Base-by-base conservation (phyloP, 2,797 vertebrate genomes). In the Artibeus lituratus region DNA sequence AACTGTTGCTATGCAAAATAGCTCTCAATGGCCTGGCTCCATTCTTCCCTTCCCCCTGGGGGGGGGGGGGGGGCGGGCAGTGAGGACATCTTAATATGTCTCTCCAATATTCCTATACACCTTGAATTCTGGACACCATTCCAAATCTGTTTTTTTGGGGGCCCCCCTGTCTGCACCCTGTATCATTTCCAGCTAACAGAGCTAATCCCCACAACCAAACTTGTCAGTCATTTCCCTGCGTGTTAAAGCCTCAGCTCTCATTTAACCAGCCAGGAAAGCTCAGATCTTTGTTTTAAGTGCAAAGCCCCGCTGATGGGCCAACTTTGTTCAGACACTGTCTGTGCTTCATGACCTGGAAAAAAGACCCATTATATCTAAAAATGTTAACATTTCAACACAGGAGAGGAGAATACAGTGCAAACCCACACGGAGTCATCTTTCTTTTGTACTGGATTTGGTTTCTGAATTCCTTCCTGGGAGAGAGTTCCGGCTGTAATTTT, bases 141-240 rank as follows among this genome's bases (percentile, higher is more conserved):
- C n/a, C n/a, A n/a, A n/a, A n/a, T n/a, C n/a, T n/a, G n/a, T n/a
- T n/a, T n/a, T n/a, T n/a, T n/a, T n/a, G n/a, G n/a, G n/a, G n/a
- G n/a, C n/a, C n/a, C n/a, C n/a, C n/a, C n/a, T n/a, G n/a, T n/a
- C n/a, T n/a, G n/a, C n/a, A n/a, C n/a, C n/a, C n/a, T n/a, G n/a
- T n/a, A n/a, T n/a, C 72, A 80, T 4, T 0, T 97, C 77, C 15
- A 9, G 90, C 78, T 80, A 97, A 93, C 69, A 35, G 7, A 44
- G 91, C 37, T 98, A 98, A 98, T 98, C 96, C 97, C 47, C 87
- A 92, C 94, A 97, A 96, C 90, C 97, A 98, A 97, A 98, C 72
- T 29, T 96, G 96, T 98, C 98, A 97, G 80, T 98, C 97, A 98
- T 96, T 95, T 84, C 88, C 37, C 87, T 80, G 72, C 32, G 26